Conservation (phyloP, 2,888 invertebrate genomes). For the Trachelus iudaicus region DNA sequence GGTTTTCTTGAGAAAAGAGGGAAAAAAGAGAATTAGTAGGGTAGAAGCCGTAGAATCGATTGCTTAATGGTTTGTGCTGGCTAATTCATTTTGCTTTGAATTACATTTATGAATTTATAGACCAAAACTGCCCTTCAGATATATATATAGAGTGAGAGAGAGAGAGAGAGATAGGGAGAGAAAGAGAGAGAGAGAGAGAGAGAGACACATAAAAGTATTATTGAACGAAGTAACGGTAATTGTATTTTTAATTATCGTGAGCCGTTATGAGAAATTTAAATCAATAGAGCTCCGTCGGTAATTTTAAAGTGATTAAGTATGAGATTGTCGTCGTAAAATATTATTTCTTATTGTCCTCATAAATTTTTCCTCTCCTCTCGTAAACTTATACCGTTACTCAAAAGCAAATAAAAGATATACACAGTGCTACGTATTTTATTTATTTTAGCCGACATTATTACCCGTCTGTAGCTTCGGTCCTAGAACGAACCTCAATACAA, state of each 20-base stretch:
- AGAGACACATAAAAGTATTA: not conserved
- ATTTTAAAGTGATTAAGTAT: conserved; percentile 29
- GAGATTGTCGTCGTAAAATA: conserved; percentile 35
- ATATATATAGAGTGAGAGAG: no score
- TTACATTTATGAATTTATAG: not conserved
- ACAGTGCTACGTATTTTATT: not conserved
- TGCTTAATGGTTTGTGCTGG: not conserved
- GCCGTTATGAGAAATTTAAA: not conserved
- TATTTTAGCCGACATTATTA: not conserved
- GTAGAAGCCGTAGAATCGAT: not conserved
- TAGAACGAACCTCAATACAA: not conserved
- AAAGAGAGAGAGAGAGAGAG: no score
- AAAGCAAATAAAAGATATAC: not conserved
- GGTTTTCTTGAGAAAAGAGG: not conserved
- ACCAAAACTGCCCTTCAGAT: not conserved
- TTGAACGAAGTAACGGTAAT: not conserved
- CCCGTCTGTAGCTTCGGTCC: not conserved
- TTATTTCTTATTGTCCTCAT: conserved; percentile 37
- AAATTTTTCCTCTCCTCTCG: conserved; percentile 8
- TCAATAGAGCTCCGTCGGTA: conserved; percentile 5
- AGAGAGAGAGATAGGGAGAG: no score
- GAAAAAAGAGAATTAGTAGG: not conserved
- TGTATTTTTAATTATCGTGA: not conserved
- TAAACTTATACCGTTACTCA: conserved; percentile 29
- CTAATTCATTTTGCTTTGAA: not conserved